Evolutionary conservation across 2,797 vertebrate genomes (phyloP).

Genomic region (Sebastes variabilis): DNA sequence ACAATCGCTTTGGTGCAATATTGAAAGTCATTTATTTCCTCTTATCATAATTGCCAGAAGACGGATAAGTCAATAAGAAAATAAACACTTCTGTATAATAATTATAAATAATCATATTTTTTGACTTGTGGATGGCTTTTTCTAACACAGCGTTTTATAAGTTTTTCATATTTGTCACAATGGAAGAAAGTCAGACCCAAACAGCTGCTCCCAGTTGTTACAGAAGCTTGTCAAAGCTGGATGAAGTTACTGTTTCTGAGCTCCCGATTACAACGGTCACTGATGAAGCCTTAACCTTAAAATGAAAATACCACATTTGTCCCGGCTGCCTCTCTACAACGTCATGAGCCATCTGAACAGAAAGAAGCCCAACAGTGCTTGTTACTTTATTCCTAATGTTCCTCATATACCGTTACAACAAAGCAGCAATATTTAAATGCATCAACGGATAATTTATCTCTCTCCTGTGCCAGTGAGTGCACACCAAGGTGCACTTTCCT

Average conservation of each 20-base stretch:
- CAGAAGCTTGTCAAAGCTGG: not conserved
- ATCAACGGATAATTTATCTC: not conserved
- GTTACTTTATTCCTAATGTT: not conserved
- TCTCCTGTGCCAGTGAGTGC: not conserved
- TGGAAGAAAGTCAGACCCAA: not conserved
- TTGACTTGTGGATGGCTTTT: not conserved
- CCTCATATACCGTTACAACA: not conserved
- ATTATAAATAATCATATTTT: not conserved
- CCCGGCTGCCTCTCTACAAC: not conserved
- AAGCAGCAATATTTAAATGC: not conserved
- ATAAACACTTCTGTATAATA: not conserved
- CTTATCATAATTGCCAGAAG: not conserved
- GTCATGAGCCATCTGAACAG: not conserved
- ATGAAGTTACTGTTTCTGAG: conserved; percentile 4
- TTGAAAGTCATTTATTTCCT: not conserved
- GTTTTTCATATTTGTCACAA: not conserved
- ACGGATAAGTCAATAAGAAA: not conserved
- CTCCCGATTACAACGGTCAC: not conserved
- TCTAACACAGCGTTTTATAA: not conserved
- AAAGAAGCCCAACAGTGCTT: not conserved
- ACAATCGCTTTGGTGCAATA: not conserved
- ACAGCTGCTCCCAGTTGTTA: not conserved
- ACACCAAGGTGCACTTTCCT: conserved; percentile 1
- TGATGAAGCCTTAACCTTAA: not conserved
- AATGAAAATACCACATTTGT: not conserved